Percentiles rank a stretch among this genome's conserved stretches.
Conservation (phyloP, 2,888 invertebrate species). For the Tetrapedia diversipes region DNA sequence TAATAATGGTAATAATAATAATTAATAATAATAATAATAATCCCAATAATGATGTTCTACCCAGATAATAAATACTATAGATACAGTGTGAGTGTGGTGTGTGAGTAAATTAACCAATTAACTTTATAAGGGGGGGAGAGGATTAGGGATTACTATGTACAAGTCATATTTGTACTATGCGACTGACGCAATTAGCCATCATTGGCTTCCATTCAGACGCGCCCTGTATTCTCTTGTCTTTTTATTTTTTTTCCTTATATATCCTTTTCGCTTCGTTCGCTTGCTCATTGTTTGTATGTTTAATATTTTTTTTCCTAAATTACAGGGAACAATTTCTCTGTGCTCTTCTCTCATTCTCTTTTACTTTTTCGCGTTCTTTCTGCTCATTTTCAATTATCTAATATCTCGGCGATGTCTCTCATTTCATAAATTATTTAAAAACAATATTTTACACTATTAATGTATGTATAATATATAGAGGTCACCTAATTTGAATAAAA, state of each 20-base stretch:
- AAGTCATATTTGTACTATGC: slow-evolving; percentile 83
- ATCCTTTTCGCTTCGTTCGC: slow-evolving; percentile 34
- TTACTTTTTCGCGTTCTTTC: slow-evolving; percentile 44
- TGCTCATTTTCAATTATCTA: slow-evolving; percentile 58
- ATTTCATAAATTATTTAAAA: slow-evolving; percentile 79
- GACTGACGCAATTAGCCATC: slow-evolving; percentile 79
- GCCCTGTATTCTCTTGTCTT: slow-evolving; percentile 73
- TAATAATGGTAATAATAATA: slow-evolving; percentile 79
- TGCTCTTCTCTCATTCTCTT: slow-evolving; percentile 46
- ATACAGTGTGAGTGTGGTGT: slow-evolving; percentile 82
- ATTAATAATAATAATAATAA: slow-evolving; percentile 81
- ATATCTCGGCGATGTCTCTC: slow-evolving; percentile 70
- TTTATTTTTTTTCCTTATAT: slow-evolving; percentile 64
- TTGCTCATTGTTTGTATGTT: slow-evolving; percentile 36
- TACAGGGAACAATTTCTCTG: slow-evolving; percentile 59
- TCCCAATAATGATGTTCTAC: slow-evolving; percentile 83
- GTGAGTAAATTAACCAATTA: slow-evolving; percentile 80
- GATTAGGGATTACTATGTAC: slow-evolving; percentile 78
- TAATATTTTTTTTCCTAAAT: slow-evolving; percentile 50
- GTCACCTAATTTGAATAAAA: slow-evolving; percentile 77
- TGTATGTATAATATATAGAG: slow-evolving; percentile 78
- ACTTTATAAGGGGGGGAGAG: slow-evolving; percentile 58
- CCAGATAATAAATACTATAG: slow-evolving; percentile 83
- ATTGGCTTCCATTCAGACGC: slow-evolving; percentile 74
- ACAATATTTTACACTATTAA: slow-evolving; percentile 80